These are phyloP conservation scores for Brachyopa scutellaris DNA, from an alignment of 2,888 invertebrate genomes.

Conservation along the genomic window DNA sequence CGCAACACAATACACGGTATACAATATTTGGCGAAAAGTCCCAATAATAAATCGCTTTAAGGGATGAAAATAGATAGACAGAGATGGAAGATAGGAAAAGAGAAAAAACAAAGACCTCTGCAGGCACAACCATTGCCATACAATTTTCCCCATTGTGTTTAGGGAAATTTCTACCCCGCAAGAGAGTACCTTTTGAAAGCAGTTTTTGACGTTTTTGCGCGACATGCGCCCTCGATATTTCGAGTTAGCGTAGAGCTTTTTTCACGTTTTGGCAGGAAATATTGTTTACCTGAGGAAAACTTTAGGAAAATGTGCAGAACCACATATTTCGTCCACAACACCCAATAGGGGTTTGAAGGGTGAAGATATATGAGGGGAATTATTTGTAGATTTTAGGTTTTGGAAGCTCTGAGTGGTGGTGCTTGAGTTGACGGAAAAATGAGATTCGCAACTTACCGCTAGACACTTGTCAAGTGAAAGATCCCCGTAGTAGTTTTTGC, in stretches of 20 bases:
- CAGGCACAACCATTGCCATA: background rate
- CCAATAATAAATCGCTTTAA: conserved; percentile 28
- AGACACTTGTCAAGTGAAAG: too few species aligned
- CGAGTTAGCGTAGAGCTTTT: background rate
- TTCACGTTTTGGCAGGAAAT: conserved; percentile 3
- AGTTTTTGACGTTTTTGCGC: conserved; percentile 60
- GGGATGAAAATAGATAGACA: conserved; percentile 49
- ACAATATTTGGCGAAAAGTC: conserved; percentile 42
- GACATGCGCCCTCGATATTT: conserved; percentile 35
- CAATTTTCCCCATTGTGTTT: conserved; percentile 50
- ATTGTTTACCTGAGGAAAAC: conserved; percentile 36
- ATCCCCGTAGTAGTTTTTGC: too few species aligned
- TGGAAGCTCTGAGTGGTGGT: background rate
- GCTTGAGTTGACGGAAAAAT: too few species aligned
- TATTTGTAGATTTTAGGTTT: background rate
- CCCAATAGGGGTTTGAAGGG: background rate
- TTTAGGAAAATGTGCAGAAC: conserved; percentile 14
- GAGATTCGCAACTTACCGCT: too few species aligned
- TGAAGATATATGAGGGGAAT: too few species aligned
- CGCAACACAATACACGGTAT: conserved; percentile 48
- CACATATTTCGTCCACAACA: too few species aligned
- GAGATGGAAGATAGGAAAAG: conserved; percentile 19
- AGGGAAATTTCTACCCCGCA: conserved; percentile 51
- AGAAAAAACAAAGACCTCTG: conserved; percentile 11
- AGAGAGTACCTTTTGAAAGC: conserved; percentile 20